A percentile compares a stretch with the other conserved stretches of the same genome.
phyloP scores from a whole-genome alignment of 2,797 vertebrate species.

The Clangula hyemalis region DNA sequence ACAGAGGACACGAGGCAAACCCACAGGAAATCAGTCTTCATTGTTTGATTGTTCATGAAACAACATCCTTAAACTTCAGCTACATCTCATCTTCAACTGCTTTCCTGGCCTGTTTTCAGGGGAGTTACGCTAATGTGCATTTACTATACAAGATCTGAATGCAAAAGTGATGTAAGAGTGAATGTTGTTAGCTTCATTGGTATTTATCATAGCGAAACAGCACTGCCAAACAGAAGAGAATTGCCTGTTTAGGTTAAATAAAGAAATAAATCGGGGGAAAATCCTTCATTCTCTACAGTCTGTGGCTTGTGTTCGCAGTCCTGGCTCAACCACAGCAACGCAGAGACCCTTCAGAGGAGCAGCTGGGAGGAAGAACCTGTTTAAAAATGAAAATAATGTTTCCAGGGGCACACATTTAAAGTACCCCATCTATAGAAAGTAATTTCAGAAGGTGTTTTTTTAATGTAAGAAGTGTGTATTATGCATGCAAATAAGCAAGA shows the following conservation, averaged over 20 bases:
- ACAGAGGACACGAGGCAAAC: background rate
- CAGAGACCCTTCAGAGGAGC: rapidly evolving
- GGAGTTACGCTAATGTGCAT: background rate
- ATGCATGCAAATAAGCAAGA: background rate
- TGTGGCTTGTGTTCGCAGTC: rapidly evolving
- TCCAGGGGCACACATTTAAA: background rate
- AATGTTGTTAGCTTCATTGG: background rate
- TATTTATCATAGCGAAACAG: background rate
- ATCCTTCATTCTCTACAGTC: background rate
- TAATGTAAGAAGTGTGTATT: background rate
- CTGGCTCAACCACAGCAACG: background rate
- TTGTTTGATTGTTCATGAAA: background rate
- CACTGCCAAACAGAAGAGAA: background rate
- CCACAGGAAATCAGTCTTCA: background rate
- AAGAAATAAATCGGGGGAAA: background rate
- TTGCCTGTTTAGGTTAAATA: background rate
- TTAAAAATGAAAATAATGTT: background rate
- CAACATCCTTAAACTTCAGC: background rate
- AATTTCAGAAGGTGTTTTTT: background rate
- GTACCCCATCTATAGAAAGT: background rate
- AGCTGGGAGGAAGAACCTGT: background rate
- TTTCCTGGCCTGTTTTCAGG: background rate
- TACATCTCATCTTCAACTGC: background rate
- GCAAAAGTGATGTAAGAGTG: background rate
- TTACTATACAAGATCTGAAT: background rate